A percentile compares a stretch with the other conserved stretches of the same genome.
These are phyloP conservation scores for Sthenelais limicola DNA, from an alignment of 2,888 invertebrate species.

Conservation along the genomic window DNA sequence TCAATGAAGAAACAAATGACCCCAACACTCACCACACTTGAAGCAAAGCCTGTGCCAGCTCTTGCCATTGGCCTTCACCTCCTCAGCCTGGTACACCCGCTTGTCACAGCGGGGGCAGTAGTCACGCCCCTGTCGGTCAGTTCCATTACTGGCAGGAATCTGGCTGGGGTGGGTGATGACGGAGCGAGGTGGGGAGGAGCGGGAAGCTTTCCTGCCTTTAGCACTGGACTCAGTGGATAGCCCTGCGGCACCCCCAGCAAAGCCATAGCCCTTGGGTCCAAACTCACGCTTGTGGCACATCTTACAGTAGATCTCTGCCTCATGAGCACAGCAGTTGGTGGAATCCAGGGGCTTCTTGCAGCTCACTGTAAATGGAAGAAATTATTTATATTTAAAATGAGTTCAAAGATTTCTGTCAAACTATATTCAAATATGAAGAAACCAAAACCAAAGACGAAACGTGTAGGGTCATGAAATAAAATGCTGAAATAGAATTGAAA, in stretches of 20 bases:
- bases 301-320: slow-evolving; percentile 91
- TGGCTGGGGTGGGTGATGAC: neutral
- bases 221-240: slow-evolving; percentile 48
- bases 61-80: slow-evolving; percentile 73
- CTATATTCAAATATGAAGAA: no score
- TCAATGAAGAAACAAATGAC: neutral
- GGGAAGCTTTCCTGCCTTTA: neutral
- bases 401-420: no score
- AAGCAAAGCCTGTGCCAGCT: slow-evolving; percentile 75
- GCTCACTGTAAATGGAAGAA: slow-evolving; percentile 54
- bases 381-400: no score
- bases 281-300: slow-evolving; percentile 91
- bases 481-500: no score
- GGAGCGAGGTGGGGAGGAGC: neutral
- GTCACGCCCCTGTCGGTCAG: slow-evolving; percentile 64
- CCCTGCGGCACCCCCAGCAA: slow-evolving; percentile 70
- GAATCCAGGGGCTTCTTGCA: slow-evolving; percentile 71
- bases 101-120: slow-evolving; percentile 88
- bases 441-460: no score
- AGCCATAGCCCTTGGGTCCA: slow-evolving; percentile 85
- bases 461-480: no score
- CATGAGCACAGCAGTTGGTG: slow-evolving; percentile 86
- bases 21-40: slow-evolving; percentile 72
- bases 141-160: neutral
- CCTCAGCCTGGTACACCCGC: slow-evolving; percentile 75